Percentiles rank a stretch among this genome's conserved stretches.
Evolutionary conservation across 2,888 invertebrate genomes (phyloP).

Genomic region (Augochlorella aurata): DNA sequence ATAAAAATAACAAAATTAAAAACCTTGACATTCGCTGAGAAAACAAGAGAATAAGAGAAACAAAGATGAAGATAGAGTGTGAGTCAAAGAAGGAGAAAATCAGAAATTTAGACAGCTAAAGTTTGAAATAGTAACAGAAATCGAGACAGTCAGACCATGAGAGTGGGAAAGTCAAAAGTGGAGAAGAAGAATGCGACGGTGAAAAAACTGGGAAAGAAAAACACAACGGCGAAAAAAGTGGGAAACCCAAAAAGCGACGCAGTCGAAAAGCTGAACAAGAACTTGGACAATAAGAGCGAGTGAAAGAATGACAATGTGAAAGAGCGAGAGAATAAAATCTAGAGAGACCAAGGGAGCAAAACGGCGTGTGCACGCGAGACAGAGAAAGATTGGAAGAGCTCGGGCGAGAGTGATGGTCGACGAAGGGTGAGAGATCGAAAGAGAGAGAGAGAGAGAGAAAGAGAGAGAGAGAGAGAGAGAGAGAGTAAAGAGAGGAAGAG

Average conservation of each 20-base stretch:
- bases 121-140: no score
- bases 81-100: no score
- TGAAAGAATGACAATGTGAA: background rate
- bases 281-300: background rate
- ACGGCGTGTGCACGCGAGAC: background rate
- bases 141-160: background rate
- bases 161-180: background rate
- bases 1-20: no score
- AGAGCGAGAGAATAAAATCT: background rate
- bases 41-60: no score
- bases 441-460: background rate
- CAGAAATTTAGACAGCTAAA: no score
- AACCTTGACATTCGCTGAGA: no score
- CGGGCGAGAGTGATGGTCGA: background rate
- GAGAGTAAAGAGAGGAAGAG: background rate
- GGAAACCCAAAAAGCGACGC: background rate
- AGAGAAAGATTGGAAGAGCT: background rate
- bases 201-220: background rate
- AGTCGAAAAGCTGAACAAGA: background rate
- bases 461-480: background rate
- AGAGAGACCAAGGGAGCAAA: background rate
- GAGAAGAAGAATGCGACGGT: background rate
- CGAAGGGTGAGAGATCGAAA: conserved; percentile 43
- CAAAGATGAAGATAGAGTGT: no score
- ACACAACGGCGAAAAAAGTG: no score